phyloP scores from a whole-genome alignment of 2,888 invertebrate genomes.

The Acanthoscelides obtectus region DNA sequence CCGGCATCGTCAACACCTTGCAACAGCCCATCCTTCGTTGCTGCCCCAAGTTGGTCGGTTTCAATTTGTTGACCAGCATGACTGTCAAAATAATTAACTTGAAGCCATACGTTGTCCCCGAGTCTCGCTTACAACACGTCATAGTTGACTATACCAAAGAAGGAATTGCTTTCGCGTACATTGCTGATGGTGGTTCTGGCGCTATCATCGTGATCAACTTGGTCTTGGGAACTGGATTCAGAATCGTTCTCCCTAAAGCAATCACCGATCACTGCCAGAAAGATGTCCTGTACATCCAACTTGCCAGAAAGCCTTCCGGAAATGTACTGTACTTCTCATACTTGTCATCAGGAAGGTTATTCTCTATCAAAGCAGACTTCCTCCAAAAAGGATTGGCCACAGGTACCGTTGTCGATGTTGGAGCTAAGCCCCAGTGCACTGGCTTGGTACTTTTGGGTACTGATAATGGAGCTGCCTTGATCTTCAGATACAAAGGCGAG shows the following conservation, averaged over 20 bases:
- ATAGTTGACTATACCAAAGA: constrained; percentile 54
- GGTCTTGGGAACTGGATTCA: constrained; percentile 49
- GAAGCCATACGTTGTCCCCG: constrained; percentile 48
- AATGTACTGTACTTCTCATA: constrained; percentile 55
- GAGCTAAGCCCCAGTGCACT: constrained; percentile 43
- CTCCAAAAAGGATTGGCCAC: constrained; percentile 52
- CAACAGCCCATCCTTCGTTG: constrained; percentile 56
- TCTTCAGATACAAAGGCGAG: constrained; percentile 59
- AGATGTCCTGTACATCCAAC: constrained; percentile 57
- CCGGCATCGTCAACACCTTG: constrained; percentile 56
- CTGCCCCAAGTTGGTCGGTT: constrained; percentile 57
- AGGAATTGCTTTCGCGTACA: constrained; percentile 48
- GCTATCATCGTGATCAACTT: constrained; percentile 54
- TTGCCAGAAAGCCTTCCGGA: constrained; percentile 51
- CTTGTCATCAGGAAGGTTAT: constrained; percentile 53
- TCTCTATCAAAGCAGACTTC: constrained; percentile 53
- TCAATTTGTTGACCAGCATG: constrained; percentile 54
- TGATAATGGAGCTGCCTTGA: constrained; percentile 56
- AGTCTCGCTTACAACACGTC: constrained; percentile 56
- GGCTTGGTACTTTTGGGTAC: constrained; percentile 57
- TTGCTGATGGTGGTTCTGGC: constrained; percentile 49
- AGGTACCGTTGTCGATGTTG: constrained; percentile 56
- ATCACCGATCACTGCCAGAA: constrained; percentile 41
- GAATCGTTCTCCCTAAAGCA: constrained; percentile 55
- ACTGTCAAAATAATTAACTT: constrained; percentile 51